Conservation (phyloP, 2,797 vertebrate genomes). For the Threskiornis aethiopicus region DNA sequence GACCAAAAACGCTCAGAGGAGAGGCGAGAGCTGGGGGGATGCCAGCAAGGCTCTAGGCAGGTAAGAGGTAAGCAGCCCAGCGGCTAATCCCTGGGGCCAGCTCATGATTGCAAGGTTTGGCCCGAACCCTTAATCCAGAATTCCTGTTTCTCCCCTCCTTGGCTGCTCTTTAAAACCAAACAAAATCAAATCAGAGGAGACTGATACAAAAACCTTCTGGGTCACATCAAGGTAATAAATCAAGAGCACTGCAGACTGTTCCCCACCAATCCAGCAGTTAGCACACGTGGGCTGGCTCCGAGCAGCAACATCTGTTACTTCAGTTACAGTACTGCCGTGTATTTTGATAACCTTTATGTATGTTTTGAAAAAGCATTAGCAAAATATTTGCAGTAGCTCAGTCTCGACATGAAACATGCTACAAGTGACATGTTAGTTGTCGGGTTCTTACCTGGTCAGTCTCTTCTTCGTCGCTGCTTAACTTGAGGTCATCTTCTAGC, state of each 20-base stretch:
- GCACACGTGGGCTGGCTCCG: slow-evolving; percentile 37
- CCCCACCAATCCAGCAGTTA: slow-evolving; percentile 66
- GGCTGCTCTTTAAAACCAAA: slow-evolving; percentile 19
- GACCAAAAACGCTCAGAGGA: not conserved
- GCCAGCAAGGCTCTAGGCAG: not conserved
- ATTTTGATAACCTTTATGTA: slow-evolving; percentile 67
- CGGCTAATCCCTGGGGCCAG: not conserved
- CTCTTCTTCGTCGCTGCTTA: slow-evolving; percentile 83
- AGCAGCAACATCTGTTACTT: slow-evolving; percentile 74
- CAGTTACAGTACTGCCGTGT: slow-evolving; percentile 42
- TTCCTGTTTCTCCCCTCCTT: slow-evolving; percentile 39
- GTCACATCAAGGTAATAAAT: slow-evolving; percentile 72
- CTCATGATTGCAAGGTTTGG: not conserved
- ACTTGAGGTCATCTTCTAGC: slow-evolving; percentile 84
- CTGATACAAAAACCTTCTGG: slow-evolving; percentile 57
- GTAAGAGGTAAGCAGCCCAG: not conserved
- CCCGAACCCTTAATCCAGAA: slow-evolving; percentile 44
- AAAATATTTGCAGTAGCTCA: slow-evolving; percentile 57
- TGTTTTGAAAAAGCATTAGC: slow-evolving; percentile 50
- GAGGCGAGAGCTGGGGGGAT: not conserved
- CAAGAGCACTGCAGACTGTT: slow-evolving; percentile 58
- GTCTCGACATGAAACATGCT: slow-evolving; percentile 58
- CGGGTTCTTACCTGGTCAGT: slow-evolving; percentile 77
- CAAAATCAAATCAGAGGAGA: slow-evolving; percentile 31
- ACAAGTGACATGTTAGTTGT: not conserved